Conservation (phyloP, 2,888 invertebrate species). For the Invenusta paracnida region DNA sequence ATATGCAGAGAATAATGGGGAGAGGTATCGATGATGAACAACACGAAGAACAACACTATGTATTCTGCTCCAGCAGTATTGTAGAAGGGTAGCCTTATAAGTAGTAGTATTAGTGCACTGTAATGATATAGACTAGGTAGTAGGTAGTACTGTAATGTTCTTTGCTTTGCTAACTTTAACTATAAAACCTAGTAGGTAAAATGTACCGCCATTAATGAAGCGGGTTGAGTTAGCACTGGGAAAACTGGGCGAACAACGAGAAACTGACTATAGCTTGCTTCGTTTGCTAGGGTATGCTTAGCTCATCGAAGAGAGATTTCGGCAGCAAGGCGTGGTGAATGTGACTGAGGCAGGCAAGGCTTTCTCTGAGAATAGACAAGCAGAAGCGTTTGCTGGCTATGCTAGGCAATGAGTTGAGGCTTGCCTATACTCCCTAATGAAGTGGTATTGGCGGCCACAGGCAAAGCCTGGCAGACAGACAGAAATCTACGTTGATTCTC, state of each 20-base stretch:
- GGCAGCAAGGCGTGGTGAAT: slow-evolving; percentile 23
- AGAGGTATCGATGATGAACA: not conserved
- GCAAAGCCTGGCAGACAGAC: too few species aligned
- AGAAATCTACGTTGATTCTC: not conserved
- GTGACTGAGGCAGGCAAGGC: not conserved
- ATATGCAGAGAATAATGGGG: slow-evolving; percentile 16
- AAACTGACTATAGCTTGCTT: not conserved
- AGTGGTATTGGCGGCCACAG: slow-evolving; percentile 1
- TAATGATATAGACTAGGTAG: not conserved
- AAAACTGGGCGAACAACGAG: not conserved
- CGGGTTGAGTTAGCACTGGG: not conserved
- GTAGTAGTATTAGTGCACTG: not conserved
- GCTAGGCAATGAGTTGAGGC: not conserved
- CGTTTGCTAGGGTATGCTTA: slow-evolving; percentile 3
- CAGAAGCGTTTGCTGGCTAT: not conserved
- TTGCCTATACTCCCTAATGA: slow-evolving; percentile 21
- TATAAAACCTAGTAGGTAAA: not conserved
- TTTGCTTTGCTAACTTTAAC: not conserved
- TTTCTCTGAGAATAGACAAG: slow-evolving; percentile 12
- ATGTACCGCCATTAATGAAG: not conserved
- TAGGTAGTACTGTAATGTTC: not conserved
- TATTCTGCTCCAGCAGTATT: too few species aligned
- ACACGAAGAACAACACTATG: not conserved
- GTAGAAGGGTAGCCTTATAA: too few species aligned
- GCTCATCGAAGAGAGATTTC: slow-evolving; percentile 15